Conservation (phyloP, 2,113 vertebrate genomes). For the Malurus melanocephalus region DNA sequence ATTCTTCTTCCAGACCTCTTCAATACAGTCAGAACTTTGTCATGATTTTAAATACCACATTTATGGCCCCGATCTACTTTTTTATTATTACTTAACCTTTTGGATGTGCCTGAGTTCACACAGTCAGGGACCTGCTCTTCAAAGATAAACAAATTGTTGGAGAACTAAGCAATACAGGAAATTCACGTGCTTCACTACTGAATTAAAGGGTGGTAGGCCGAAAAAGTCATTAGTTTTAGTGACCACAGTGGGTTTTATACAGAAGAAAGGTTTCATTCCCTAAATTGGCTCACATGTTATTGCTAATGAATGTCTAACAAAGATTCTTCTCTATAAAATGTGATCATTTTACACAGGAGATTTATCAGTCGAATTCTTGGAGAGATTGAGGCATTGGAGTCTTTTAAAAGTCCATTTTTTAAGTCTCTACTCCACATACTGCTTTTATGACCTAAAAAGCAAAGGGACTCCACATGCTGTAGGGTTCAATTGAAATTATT, state of each 20-base stretch:
- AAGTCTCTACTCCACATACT: constrained; percentile 62
- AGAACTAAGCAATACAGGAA: constrained; percentile 50
- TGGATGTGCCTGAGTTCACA: constrained; percentile 45
- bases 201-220: constrained; percentile 48
- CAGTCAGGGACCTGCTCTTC: constrained; percentile 47
- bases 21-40: constrained; percentile 42
- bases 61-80: constrained; percentile 34
- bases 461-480: constrained; percentile 68
- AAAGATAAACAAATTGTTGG: constrained; percentile 64
- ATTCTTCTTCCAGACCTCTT: constrained; percentile 28
- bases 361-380: constrained; percentile 67
- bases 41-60: constrained; percentile 44
- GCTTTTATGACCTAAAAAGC: constrained; percentile 72
- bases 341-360: constrained; percentile 68
- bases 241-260: constrained; percentile 56
- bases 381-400: constrained; percentile 63
- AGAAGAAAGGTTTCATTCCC: constrained; percentile 65
- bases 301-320: constrained; percentile 70
- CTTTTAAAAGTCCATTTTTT: constrained; percentile 70
- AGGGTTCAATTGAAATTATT: constrained; percentile 70
- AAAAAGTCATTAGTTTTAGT: constrained; percentile 67
- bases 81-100: constrained; percentile 58
- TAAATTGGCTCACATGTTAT: constrained; percentile 63
- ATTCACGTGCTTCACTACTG: constrained; percentile 34
- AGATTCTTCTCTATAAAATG: constrained; percentile 68